Percentiles rank a stretch among this genome's conserved stretches.
phyloP scores from a whole-genome alignment of 2,888 invertebrate species.

The Amiota minor region DNA sequence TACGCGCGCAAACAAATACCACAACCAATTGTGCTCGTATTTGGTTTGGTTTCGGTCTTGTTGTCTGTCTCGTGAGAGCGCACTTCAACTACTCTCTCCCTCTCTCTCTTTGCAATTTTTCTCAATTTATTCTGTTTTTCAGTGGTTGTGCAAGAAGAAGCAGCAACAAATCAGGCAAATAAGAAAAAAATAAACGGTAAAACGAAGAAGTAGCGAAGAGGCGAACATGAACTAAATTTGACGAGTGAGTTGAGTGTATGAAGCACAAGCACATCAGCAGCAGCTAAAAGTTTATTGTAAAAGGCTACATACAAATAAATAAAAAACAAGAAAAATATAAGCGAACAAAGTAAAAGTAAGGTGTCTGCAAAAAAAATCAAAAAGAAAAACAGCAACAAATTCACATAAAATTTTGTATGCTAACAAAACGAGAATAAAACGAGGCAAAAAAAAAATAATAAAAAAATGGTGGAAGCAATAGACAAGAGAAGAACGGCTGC shows the following conservation, averaged over 20 bases:
- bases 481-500: slow-evolving; percentile 71
- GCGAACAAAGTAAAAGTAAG: slow-evolving; percentile 53
- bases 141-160: slow-evolving; percentile 70
- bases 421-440: slow-evolving; percentile 25
- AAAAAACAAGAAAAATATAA: slow-evolving; percentile 23
- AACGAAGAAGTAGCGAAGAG: slow-evolving; percentile 68
- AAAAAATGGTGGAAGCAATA: slow-evolving; percentile 72
- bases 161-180: slow-evolving; percentile 65
- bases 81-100: neutral
- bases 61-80: slow-evolving; percentile 15
- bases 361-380: slow-evolving; percentile 49
- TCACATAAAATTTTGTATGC: slow-evolving; percentile 14
- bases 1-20: slow-evolving; percentile 46
- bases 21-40: slow-evolving; percentile 12
- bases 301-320: slow-evolving; percentile 43
- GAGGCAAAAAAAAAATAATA: slow-evolving; percentile 49
- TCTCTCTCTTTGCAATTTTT: slow-evolving; percentile 49
- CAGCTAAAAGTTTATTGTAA: slow-evolving; percentile 66
- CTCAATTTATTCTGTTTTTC: slow-evolving; percentile 63
- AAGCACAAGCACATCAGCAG: slow-evolving; percentile 37
- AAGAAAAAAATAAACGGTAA: slow-evolving; percentile 68
- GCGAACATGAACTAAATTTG: slow-evolving; percentile 56
- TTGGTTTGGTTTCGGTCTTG: neutral
- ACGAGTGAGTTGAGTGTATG: slow-evolving; percentile 47
- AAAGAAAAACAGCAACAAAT: slow-evolving; percentile 18